Evolutionary conservation across 2,113 vertebrate genomes (phyloP).

Genomic region (Upupa epops): DNA sequence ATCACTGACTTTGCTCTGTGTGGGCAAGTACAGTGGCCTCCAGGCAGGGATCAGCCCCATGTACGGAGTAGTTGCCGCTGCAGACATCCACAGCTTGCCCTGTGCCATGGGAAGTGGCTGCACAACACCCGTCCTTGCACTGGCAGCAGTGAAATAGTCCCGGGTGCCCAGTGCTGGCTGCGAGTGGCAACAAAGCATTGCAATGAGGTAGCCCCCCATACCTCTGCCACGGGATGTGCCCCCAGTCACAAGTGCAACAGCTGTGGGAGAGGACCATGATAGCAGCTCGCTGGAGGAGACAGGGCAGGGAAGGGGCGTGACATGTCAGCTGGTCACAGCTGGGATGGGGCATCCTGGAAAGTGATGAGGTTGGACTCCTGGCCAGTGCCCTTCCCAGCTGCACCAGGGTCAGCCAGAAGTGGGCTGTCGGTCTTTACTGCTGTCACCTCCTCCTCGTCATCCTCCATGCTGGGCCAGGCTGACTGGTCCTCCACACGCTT

Average conservation of each 20-base stretch:
- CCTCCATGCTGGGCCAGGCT: conserved; percentile 97
- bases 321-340: conserved; percentile 75
- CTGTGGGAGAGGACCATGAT: not conserved
- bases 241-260: not conserved
- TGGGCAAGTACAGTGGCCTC: not conserved
- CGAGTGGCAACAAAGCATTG: not conserved
- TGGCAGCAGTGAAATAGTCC: not conserved
- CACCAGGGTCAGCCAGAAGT: conserved; percentile 61
- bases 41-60: not conserved
- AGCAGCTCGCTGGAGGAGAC: conserved; percentile 45
- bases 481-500: conserved; percentile 95
- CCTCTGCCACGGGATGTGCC: not conserved
- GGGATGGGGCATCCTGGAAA: conserved; percentile 87
- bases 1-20: not conserved
- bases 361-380: conserved; percentile 92
- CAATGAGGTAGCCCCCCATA: conserved; percentile 26
- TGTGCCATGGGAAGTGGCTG: fast-evolving
- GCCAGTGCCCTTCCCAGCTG: conserved; percentile 53
- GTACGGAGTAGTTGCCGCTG: not conserved
- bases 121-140: not conserved
- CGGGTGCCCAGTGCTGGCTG: not conserved
- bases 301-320: not conserved
- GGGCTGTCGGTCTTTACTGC: conserved; percentile 75
- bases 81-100: not conserved
- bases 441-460: conserved; percentile 86